Evolutionary conservation across 92 coral and sea anemone genomes (phyloP).

Genomic region (Zoanthus sociatus): DNA sequence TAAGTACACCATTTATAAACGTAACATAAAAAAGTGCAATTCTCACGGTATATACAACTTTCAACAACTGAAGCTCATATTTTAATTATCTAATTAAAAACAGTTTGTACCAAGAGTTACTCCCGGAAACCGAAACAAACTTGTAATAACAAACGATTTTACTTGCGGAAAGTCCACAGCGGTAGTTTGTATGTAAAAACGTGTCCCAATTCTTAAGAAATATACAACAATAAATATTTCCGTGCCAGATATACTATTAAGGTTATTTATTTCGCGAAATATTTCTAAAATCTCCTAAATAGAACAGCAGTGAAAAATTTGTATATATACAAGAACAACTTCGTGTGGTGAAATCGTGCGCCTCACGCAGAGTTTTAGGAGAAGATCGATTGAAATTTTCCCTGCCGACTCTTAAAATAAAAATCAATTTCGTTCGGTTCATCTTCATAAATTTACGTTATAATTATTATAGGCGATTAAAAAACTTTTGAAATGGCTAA

Average conservation of each 20-base stretch:
- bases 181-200: background rate
- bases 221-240: background rate
- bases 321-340: background rate
- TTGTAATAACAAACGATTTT: slow-evolving; percentile 4
- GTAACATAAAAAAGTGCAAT: slow-evolving; percentile 3
- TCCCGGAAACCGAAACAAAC: slow-evolving; percentile 32
- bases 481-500: background rate
- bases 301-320: background rate
- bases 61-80: background rate
- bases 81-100: slow-evolving; percentile 16
- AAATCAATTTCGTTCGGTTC: background rate
- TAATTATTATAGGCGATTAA: slow-evolving; percentile 5
- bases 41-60: background rate
- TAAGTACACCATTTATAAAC: background rate
- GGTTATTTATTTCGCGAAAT: background rate
- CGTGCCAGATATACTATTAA: background rate
- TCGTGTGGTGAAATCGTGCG: background rate
- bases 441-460: background rate
- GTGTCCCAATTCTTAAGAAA: slow-evolving; percentile 17
- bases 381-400: slow-evolving; percentile 15
- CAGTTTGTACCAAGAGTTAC: slow-evolving; percentile 31
- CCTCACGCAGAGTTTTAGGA: slow-evolving; percentile 15
- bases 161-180: slow-evolving; percentile 6
- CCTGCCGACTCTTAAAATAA: slow-evolving; percentile 1
- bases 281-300: background rate